These are phyloP conservation scores for Halocynthia roretzi DNA, from an alignment of 23 tunicate genomes.

Conservation along the genomic window DNA sequence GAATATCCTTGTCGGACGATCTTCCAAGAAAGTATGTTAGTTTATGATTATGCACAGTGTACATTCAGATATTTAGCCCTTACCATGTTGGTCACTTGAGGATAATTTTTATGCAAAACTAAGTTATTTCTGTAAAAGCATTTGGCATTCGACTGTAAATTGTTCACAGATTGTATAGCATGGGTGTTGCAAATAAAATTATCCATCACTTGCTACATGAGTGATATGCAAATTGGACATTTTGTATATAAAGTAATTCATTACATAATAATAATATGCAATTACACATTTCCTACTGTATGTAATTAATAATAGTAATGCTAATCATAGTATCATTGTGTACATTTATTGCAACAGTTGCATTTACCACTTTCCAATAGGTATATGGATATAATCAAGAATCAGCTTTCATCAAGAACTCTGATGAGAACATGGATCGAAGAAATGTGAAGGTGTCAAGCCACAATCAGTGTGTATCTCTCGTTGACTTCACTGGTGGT, in stretches of 20 bases:
- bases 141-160: too few relatives aligned
- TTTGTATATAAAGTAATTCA: too few relatives aligned
- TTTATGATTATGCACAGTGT: too few relatives aligned
- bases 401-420: background rate
- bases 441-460: conserved; percentile 44
- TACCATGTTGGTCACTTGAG: too few relatives aligned
- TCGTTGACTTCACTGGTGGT: conserved; percentile 66
- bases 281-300: background rate
- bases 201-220: too few relatives aligned
- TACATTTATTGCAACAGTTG: background rate
- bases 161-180: too few relatives aligned
- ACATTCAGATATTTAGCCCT: too few relatives aligned
- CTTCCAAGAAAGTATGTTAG: conserved; percentile 40
- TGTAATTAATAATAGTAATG: background rate
- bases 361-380: conserved; percentile 13
- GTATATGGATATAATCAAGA: conserved; percentile 53
- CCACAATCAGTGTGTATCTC: conserved; percentile 56
- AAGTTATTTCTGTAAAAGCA: too few relatives aligned
- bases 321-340: background rate
- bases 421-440: conserved; percentile 14
- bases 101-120: too few relatives aligned
- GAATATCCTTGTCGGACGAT: conserved; percentile 42
- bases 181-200: too few relatives aligned
- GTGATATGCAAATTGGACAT: too few relatives aligned
- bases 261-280: too few relatives aligned